These are phyloP conservation scores for Gymnothorax reevesii DNA, from an alignment of 2,797 vertebrate species.

Conservation along the genomic window DNA sequence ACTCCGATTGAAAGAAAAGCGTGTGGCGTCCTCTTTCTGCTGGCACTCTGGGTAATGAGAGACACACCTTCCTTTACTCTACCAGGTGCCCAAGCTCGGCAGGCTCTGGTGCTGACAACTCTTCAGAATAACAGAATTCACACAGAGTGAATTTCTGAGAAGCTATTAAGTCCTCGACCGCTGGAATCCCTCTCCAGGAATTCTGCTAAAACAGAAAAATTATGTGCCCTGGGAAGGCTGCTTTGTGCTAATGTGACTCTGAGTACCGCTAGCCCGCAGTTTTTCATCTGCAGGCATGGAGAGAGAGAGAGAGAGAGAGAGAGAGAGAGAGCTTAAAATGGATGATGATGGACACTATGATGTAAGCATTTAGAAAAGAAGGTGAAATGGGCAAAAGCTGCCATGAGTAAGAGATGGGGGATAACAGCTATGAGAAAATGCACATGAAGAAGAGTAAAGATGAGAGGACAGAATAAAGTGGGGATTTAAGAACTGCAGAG, in stretches of 20 bases:
- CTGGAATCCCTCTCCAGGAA: slow-evolving; percentile 64
- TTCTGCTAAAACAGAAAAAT: slow-evolving; percentile 71
- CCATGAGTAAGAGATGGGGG: neutral
- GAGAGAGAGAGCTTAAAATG: slow-evolving; percentile 5
- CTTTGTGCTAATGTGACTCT: slow-evolving; percentile 67
- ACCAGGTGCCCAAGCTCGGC: slow-evolving; percentile 17
- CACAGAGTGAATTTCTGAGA: slow-evolving; percentile 61
- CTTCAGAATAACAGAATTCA: slow-evolving; percentile 69
- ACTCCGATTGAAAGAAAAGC: neutral
- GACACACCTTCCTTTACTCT: neutral
- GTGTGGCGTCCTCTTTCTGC: neutral
- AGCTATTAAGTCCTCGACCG: slow-evolving; percentile 62
- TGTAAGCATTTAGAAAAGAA: neutral
- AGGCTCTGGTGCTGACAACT: slow-evolving; percentile 53
- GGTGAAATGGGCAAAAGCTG: neutral
- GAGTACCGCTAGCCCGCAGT: slow-evolving; percentile 58
- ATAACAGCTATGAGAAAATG: neutral
- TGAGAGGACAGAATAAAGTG: slow-evolving; percentile 35
- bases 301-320: neutral
- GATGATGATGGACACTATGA: slow-evolving; percentile 13
- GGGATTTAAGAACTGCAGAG: neutral
- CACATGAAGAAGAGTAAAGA: slow-evolving; percentile 44
- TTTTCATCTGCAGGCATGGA: slow-evolving; percentile 56
- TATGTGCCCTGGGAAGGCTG: slow-evolving; percentile 65
- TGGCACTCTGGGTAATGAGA: neutral